phyloP scores from a whole-genome alignment of 2,888 invertebrate species.

The Nematopogon swammerdamellus region DNA sequence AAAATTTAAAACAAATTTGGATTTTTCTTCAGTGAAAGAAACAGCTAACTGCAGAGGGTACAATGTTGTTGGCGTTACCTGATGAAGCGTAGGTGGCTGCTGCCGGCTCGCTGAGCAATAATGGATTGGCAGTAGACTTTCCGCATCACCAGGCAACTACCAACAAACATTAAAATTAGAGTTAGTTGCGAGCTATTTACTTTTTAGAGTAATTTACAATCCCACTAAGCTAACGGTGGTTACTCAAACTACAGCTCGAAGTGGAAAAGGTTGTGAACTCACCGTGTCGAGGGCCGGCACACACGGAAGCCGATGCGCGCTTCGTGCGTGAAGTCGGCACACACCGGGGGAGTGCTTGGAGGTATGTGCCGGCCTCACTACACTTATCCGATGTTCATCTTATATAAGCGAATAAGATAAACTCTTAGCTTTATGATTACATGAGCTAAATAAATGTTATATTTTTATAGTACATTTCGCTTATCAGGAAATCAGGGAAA shows the following conservation, averaged over 20 bases:
- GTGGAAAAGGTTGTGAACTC: neutral
- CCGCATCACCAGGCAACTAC: slow-evolving; percentile 61
- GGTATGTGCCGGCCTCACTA: neutral
- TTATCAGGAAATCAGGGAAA: too few relatives aligned
- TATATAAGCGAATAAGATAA: too few relatives aligned
- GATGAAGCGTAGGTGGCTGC: slow-evolving; percentile 59
- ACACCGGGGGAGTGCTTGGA: too few relatives aligned
- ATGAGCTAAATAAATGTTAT: too few relatives aligned
- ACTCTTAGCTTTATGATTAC: too few relatives aligned
- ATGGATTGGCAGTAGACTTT: slow-evolving; percentile 61
- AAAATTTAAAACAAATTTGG: too few relatives aligned
- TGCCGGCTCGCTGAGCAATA: slow-evolving; percentile 61
- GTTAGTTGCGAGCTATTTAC: neutral
- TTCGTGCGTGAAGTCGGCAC: too few relatives aligned
- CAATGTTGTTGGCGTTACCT: slow-evolving; percentile 24
- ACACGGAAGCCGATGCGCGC: neutral
- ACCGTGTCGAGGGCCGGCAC: neutral
- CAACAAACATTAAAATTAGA: slow-evolving; percentile 50
- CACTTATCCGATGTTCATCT: too few relatives aligned
- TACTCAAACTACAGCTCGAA: too few relatives aligned
- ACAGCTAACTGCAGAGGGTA: neutral
- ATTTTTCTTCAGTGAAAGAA: too few relatives aligned
- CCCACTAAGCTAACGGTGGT: neutral
- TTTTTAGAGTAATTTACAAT: neutral
- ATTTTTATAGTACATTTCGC: too few relatives aligned